Evolutionary conservation across 2,113 vertebrate species (phyloP), one percentile per base, ranked within the genome.

Genomic region (Lynx canadensis): DNA sequence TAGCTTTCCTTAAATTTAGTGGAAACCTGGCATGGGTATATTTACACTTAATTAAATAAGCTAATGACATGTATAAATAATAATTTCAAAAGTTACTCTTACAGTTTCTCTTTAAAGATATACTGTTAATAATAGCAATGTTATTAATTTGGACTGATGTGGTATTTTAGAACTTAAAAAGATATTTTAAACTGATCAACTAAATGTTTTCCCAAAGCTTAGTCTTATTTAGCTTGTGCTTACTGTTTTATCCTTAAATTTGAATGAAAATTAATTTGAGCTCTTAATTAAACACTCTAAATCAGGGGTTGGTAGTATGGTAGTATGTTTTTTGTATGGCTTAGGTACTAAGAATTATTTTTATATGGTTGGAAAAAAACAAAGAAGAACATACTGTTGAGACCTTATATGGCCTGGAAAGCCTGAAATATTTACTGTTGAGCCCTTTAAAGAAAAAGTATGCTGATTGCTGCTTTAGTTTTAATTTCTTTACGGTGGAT

Each of bases 161-260:
- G 14, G 11, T 80, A 8, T 87, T 85, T 50, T 33, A 73, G 71
- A 73, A 50, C 65, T 96, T 94, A 18, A 71, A 79, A 92, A 52
- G 12, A 7, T 69, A 60, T 48, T 86, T 78, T 74, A 78, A 91
- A 48, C 33, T 80, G 68, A 80, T 82, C 19, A 45, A 45, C 23
- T 81, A 76, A 95, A 84, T 80, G 9, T 86, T 94, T 78, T 41
- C 15, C 52, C 57, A n/a, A 91, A 87, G 9, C 27, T 88, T 79
- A 68, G 63, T 91, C 48, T 79, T 82, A 38, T 93, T 83, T 93
- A 60, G 48, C 45, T 48, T 88, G 2, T 79, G 3, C 45, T 79
- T 79, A 21, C 31, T 78, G 27, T 87, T 97, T 93, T 89, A 90
- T 84, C 9, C 18, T 76, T 93, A 96, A 95, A 81, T 95, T 88